phyloP scores from a whole-genome alignment of 1,140 invertebrate species.

The Calycopis cecrops region DNA sequence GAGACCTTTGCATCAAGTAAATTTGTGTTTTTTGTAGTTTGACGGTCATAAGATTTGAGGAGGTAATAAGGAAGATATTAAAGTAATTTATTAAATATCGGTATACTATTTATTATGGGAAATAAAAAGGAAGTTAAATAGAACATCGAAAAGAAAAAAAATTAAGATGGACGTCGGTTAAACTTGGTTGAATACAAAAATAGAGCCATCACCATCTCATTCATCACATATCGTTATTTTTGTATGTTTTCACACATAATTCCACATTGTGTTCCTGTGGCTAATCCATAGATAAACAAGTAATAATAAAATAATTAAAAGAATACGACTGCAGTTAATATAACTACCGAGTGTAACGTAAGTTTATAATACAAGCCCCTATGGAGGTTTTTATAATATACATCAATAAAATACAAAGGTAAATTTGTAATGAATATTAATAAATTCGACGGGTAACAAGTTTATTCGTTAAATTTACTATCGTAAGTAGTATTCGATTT shows the following conservation, averaged over 20 bases:
- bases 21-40: no score
- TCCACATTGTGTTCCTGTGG: conserved; percentile 65
- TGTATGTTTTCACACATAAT: conserved; percentile 27
- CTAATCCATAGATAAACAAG: conserved; percentile 46
- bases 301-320: conserved; percentile 48
- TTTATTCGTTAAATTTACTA: conserved; percentile 71
- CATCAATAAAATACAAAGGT: conserved; percentile 64
- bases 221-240: conserved; percentile 24
- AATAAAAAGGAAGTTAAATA: no score
- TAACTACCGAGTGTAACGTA: conserved; percentile 62
- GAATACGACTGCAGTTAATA: conserved; percentile 64
- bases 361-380: conserved; percentile 71
- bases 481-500: conserved; percentile 74
- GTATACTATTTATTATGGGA: no score
- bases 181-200: no score
- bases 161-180: no score
- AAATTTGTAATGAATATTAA: conserved; percentile 71
- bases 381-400: conserved; percentile 76
- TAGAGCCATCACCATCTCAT: neutral
- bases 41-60: no score
- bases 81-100: no score
- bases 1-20: no score
- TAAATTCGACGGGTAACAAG: conserved; percentile 68
- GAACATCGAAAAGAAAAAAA: no score
- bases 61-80: no score